Evolutionary conservation across 2,888 invertebrate genomes (phyloP), one percentile per base, ranked within the genome.

Genomic region (Timandra comae): DNA sequence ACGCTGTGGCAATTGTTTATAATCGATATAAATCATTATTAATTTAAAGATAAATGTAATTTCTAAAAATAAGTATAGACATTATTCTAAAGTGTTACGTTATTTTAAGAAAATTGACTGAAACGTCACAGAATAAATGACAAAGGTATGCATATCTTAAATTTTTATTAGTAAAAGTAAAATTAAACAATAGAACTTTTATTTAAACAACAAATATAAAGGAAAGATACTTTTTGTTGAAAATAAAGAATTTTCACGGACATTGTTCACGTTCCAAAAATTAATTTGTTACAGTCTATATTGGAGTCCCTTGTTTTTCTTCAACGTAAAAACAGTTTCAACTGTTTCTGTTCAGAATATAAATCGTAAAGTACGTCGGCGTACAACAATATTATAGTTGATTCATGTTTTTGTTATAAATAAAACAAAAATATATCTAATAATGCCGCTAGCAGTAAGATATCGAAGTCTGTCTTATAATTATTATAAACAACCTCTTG

Each of bases 261-360:
- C 39, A 41, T 35, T 41, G 34, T 30, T 12, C 23, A 46, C 41
- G 39, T 28, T 42, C 35, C 45, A 47, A 48, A 45, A 49, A 49
- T 47, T 35, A 43, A 45, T 55, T 16, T 16, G 16, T 16, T 6
- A 16, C 16, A 16, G 4, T 6, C 16, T 3, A 16, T 16, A 16
- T 16, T 6, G 16, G 16, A 16, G 6, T 16, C 16, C 16, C 16
- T 5, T 16, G 16, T 16, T 16, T 16, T 16, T 16, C 16, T 16
- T 5, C 16, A 1, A 16, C 16, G 6, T 16, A 16, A 16, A 16
- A 16, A 16, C 12, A 12, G 22, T 22, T 22, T 22, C 11, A 25
- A 19, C 8, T 11, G 20, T 26, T 31, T 16, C 4, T 6, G 16
- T 16, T 16, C 6, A 16, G 6, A 16, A 16, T 16, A 6, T 16